Evolutionary conservation across 1,140 invertebrate species (phyloP).

Genomic region (Orius laevigatus): DNA sequence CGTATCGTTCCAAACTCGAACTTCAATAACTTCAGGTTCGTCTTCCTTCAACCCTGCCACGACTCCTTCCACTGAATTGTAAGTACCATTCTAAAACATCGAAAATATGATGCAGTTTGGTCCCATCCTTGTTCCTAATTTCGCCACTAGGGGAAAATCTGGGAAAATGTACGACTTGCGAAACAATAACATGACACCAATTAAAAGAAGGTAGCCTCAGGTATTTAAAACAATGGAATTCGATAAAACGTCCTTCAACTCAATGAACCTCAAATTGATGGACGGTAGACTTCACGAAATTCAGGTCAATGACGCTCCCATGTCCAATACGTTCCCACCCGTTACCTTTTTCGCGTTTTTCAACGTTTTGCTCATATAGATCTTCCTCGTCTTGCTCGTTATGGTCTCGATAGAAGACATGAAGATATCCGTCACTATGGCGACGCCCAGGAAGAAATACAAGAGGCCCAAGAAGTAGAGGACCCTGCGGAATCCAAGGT

Average conservation of each 20-base stretch:
- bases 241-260: too few relatives aligned
- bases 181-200: too few relatives aligned
- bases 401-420: constrained; percentile 50
- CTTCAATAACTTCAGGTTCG: constrained; percentile 26
- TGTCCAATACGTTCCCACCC: too few relatives aligned
- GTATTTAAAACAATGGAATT: too few relatives aligned
- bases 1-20: constrained; percentile 43
- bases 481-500: constrained; percentile 26
- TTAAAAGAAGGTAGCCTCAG: too few relatives aligned
- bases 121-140: too few relatives aligned
- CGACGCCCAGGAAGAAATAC: constrained; percentile 38
- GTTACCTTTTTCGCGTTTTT: constrained; percentile 17
- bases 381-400: constrained; percentile 41
- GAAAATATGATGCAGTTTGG: constrained; percentile 1
- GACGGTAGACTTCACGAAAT: too few relatives aligned
- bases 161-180: too few relatives aligned
- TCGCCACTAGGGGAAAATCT: too few relatives aligned
- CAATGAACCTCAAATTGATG: too few relatives aligned
- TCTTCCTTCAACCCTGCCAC: constrained; percentile 21
- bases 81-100: constrained; percentile 20
- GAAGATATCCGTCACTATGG: constrained; percentile 46
- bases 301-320: too few relatives aligned
- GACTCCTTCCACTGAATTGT: constrained; percentile 18
- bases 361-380: constrained; percentile 24
- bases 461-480: constrained; percentile 38